These are phyloP conservation scores for Belgica antarctica DNA, from an alignment of 2,888 invertebrate species.

Conservation along the genomic window DNA sequence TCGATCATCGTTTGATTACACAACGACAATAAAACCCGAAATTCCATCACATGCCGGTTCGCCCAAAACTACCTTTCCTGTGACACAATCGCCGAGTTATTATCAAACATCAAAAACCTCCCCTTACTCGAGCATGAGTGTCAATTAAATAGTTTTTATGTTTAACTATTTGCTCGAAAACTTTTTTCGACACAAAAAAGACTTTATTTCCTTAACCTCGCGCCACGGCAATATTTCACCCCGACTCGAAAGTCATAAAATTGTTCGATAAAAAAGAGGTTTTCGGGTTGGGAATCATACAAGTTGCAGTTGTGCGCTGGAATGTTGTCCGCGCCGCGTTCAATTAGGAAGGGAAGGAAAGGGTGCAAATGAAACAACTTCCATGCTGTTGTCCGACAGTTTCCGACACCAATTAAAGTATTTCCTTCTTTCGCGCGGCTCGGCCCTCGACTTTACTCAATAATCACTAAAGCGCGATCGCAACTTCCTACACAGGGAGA, in stretches of 20 bases:
- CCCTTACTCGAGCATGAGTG: slow-evolving; percentile 24
- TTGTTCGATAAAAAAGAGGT: slow-evolving; percentile 12
- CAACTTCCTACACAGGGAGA: slow-evolving; percentile 28
- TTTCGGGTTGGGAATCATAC: slow-evolving; percentile 34
- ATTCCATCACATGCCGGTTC: slow-evolving; percentile 40
- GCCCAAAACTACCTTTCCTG: slow-evolving; percentile 7
- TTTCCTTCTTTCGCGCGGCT: slow-evolving; percentile 16
- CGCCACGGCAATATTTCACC: slow-evolving; percentile 41
- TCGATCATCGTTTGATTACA: slow-evolving; percentile 17
- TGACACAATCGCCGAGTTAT: slow-evolving; percentile 38
- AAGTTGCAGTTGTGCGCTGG: slow-evolving; percentile 25
- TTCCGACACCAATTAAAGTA: slow-evolving; percentile 37
- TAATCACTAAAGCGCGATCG: slow-evolving; percentile 13
- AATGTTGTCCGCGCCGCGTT: too few relatives aligned
- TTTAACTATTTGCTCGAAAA: slow-evolving; percentile 10
- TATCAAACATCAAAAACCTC: slow-evolving; percentile 13
- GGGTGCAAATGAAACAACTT: slow-evolving; percentile 32
- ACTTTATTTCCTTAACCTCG: slow-evolving; percentile 43
- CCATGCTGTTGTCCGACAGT: slow-evolving; percentile 31
- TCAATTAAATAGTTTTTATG: slow-evolving; percentile 40
- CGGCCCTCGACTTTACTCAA: background rate
- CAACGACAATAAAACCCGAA: background rate
- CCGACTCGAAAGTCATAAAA: slow-evolving; percentile 27
- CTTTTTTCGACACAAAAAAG: too few relatives aligned
- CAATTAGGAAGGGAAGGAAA: slow-evolving; percentile 12